These are phyloP conservation scores for Holotrichia oblita DNA, from an alignment of 1,140 invertebrate species.

Conservation along the genomic window DNA sequence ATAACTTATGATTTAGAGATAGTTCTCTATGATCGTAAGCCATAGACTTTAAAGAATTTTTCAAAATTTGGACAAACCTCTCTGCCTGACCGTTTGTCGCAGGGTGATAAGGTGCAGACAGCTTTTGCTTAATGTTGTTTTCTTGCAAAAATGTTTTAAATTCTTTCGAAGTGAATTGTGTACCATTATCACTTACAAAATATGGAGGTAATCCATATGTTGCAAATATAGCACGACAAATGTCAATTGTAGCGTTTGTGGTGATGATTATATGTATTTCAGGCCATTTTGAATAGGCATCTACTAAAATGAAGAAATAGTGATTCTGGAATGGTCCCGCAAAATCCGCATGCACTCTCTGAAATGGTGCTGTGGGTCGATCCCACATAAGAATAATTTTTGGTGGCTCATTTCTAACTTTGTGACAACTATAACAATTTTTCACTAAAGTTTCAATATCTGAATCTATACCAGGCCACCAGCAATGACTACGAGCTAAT, in stretches of 20 bases:
- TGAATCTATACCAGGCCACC: constrained; percentile 4
- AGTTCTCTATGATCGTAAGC: too few relatives aligned
- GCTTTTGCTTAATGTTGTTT: background rate
- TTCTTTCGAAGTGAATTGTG: background rate
- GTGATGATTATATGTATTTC: background rate
- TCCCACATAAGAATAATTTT: too few relatives aligned
- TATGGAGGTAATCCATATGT: background rate
- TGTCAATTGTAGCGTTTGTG: background rate
- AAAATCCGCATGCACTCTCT: constrained; percentile 26
- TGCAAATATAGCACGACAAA: background rate
- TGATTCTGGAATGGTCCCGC: background rate
- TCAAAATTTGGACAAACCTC: too few relatives aligned
- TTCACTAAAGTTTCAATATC: constrained; percentile 37
- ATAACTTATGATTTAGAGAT: too few relatives aligned
- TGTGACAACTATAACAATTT: background rate
- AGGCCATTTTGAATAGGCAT: constrained; percentile 31
- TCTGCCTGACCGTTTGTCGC: constrained; percentile 17
- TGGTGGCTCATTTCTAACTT: background rate
- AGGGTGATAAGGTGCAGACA: background rate
- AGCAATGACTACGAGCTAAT: constrained; percentile 2
- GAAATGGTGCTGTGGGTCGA: background rate
- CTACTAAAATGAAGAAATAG: constrained; percentile 23
- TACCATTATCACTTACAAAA: background rate
- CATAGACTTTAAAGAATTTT: too few relatives aligned
- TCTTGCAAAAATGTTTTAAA: background rate